These are phyloP conservation scores for Coregonus ussuriensis DNA, from an alignment of 2,797 vertebrate species.

Conservation along the genomic window DNA sequence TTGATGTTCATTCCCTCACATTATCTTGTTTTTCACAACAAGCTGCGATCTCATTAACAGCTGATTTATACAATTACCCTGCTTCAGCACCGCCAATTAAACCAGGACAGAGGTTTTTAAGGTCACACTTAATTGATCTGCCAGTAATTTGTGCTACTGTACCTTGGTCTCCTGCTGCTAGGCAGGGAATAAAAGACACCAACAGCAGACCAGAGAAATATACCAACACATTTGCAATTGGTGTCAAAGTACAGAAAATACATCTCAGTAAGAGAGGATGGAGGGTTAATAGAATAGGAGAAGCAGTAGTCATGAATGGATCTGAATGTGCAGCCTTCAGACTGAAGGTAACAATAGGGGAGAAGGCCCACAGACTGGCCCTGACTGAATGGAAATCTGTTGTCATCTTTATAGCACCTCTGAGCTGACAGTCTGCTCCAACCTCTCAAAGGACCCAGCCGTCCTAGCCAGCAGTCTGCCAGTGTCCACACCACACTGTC, in stretches of 20 bases:
- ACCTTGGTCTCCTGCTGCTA: slow-evolving; percentile 64
- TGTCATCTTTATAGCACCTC: slow-evolving; percentile 69
- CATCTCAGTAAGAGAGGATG: slow-evolving; percentile 54
- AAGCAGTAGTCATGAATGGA: slow-evolving; percentile 58
- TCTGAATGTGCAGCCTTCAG: slow-evolving; percentile 70
- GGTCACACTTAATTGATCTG: slow-evolving; percentile 86
- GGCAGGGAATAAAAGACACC: slow-evolving; percentile 63
- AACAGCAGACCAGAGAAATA: slow-evolving; percentile 63
- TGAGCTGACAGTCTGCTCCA: slow-evolving; percentile 56
- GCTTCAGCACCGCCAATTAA: slow-evolving; percentile 86
- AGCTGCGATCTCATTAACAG: slow-evolving; percentile 86
- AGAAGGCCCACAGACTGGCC: slow-evolving; percentile 67
- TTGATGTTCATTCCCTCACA: slow-evolving; percentile 78
- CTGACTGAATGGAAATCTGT: slow-evolving; percentile 65
- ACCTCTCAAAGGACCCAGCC: slow-evolving; percentile 50
- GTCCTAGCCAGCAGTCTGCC: slow-evolving; percentile 22
- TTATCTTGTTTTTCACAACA: slow-evolving; percentile 86
- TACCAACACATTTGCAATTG: slow-evolving; percentile 48
- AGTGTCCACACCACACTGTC: neutral
- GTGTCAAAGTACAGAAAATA: slow-evolving; percentile 49
- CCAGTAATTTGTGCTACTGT: slow-evolving; percentile 75
- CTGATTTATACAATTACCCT: slow-evolving; percentile 86
- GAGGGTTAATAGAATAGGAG: slow-evolving; percentile 60
- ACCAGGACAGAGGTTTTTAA: slow-evolving; percentile 86
- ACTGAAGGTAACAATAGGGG: slow-evolving; percentile 66